Base-by-base conservation (phyloP, 2,113 vertebrate genomes). In the Oriolus oriolus region DNA sequence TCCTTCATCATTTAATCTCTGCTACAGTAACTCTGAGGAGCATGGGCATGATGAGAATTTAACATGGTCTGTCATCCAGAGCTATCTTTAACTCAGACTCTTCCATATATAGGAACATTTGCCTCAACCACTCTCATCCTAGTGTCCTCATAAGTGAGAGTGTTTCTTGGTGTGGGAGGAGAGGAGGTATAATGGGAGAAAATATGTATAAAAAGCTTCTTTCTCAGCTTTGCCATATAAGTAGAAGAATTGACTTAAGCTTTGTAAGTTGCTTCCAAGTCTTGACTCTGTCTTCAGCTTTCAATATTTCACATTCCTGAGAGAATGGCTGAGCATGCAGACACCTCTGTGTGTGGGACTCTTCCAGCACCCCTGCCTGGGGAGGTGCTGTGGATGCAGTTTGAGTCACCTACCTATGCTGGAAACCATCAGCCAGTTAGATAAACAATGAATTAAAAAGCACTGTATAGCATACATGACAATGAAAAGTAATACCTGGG, bases 91-190 rank as follows among this genome's bases (percentile, higher is more conserved):
- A 94, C 77, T 75, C 77, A 84, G 57, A 26, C 74, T 92, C n/a
- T 95, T 94, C 91, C 91, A 95, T 93, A 92, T 95, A 94, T 91
- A 93, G 96, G 73, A 94, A 66, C 47, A 63, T 84, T 66, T 84
- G 35, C 56, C 84, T 91, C 84, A 77, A 70, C 53, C 39, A n/a
- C 33, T 83, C 45, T 68, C 54, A 64, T 82, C 47, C 61, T 66
- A 24, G 56, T 75, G 60, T 56, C 53, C 44, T 84, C 57, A 1
- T 30, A 84, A 95, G 60, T 39, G 65, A 60, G 20, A 78, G 6
- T 78, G 78, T 91, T 93, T 65, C 5, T 52, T 63, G 69, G 44
- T 64, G 24, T 84, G 56, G 60, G 73, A 95, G 56, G 42, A 90
- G 53, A 86, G 63, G 73, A 87, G 33, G 69, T 96, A 73, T 54